Base-by-base conservation (phyloP, 2,888 invertebrate genomes). In the Drosophila paucipuncta region DNA sequence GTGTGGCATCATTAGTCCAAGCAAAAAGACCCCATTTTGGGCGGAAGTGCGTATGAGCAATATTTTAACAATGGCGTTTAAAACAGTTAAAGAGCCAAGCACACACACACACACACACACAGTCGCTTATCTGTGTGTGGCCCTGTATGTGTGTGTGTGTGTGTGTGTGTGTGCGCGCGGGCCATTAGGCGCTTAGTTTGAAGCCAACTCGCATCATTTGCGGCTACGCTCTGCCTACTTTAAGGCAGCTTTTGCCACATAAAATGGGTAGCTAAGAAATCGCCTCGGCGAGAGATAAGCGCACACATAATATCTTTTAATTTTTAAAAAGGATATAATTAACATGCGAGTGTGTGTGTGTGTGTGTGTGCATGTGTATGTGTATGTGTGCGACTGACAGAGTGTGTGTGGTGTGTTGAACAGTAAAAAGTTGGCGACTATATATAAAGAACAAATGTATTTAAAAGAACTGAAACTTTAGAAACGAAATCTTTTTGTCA, bases 1-100 rank as follows among this genome's bases (percentile, higher is more conserved):
- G 31, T 22, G 41, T 30, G 43, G 89, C 90, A 85, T 85, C 85
- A 85, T 85, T 85, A 85, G 85, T 89, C 88, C 88, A 86, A 76
- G 88, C 72, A 66, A 78, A 66, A 78, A 90, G 90, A 88, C 85
- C 85, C 85, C 78, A 85, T 87, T 89, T 88, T 65, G 69, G 74
- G 82, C 86, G 89, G 90, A 90, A 90, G 85, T 91, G 85, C 89
- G 91, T 89, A 91, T 89, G 91, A 91, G 89, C 87, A 89, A 87
- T 91, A 91, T 91, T 91, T 85, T 83, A 91, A 92, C 92, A 91
- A 91, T 92, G 92, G 91, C 92, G 92, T 85, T 91, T 90, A 91
- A 87, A 87, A 91, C 91, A 87, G 91, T 90, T 88, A 92, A 91
- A 88, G 85, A 78, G 78, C 80, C 82, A 77, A 78, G 47, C 79